Evolutionary conservation across 2,888 invertebrate genomes (phyloP), one percentile per base, ranked within the genome.

Genomic region (Carcina quercana): DNA sequence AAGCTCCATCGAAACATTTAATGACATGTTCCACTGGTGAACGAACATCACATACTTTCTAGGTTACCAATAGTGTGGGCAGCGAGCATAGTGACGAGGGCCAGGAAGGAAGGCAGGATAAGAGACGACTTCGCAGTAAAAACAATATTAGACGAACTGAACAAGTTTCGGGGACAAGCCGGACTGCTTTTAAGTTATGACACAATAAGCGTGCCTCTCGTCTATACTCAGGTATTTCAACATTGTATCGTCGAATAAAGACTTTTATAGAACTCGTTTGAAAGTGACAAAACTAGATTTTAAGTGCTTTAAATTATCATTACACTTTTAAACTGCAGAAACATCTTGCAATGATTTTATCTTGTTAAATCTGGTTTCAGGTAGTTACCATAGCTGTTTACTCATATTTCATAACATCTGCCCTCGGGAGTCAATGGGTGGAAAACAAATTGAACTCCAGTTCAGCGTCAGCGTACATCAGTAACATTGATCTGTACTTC

Each of bases 381-480:
- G 94, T 96, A 50, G 96, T 96, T 10, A 97, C 97, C 0, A 86
- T 97, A 61, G 94, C 95, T 7, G 95, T 96, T 8, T 96, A 97
- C 67, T 93, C 94, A 10, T 97, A 94, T 71, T 97, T 97, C 69
- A 78, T 95, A 34, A 93, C 95, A 3, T 91, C 93, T 31, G 88
- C 96, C 8, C 89, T 97, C 87, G 96, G 94, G 11, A 89, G 95
- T 45, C 97, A 97, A 62, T 96, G 94, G 92, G 86, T 93, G 1
- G 89, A 91, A 34, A 82, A 86, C 43, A 86, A 86, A 57, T 62
- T 73, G 37, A 49, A 69, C 45, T 37, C 57, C 4, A 48, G 60
- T 10, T 56, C 48, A 14, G 50, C 64, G 3, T 42, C 63, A 2
- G 63, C 47, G 26, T 47, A 64, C 70, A 86, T 72, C 47, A 88